These are phyloP conservation scores for Orthosia gracilis DNA, from an alignment of 2,888 invertebrate species.

Conservation along the genomic window DNA sequence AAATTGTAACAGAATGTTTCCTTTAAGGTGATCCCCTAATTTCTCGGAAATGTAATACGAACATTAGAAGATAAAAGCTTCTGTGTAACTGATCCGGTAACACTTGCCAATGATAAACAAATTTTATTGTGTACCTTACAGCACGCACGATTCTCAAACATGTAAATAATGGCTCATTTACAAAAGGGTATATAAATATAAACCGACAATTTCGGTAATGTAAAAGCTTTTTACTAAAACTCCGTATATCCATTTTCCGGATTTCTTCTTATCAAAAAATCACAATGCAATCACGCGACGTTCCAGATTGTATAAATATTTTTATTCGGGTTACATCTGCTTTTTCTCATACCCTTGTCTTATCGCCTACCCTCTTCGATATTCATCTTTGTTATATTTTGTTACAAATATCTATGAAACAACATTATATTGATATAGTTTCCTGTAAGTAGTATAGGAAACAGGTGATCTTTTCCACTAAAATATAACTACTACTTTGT, in stretches of 20 bases:
- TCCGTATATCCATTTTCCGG: slow-evolving; percentile 60
- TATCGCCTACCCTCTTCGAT: slow-evolving; percentile 61
- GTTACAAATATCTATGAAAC: slow-evolving; percentile 12
- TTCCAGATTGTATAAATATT: slow-evolving; percentile 69
- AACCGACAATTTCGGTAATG: slow-evolving; percentile 54
- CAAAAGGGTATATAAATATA: slow-evolving; percentile 56
- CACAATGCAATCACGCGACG: slow-evolving; percentile 65
- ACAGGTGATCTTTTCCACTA: too few relatives aligned
- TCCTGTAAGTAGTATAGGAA: too few relatives aligned
- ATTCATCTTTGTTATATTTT: slow-evolving; percentile 42
- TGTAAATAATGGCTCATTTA: slow-evolving; percentile 58
- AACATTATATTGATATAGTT: slow-evolving; percentile 5
- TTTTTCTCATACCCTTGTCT: slow-evolving; percentile 72
- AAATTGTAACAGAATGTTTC: slow-evolving; percentile 30
- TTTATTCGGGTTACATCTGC: slow-evolving; percentile 74
- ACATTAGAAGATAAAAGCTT: slow-evolving; percentile 60
- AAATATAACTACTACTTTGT: too few relatives aligned
- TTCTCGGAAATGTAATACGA: slow-evolving; percentile 1
- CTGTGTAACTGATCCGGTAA: slow-evolving; percentile 37
- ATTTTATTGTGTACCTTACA: slow-evolving; percentile 42
- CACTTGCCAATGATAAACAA: slow-evolving; percentile 50
- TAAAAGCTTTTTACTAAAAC: slow-evolving; percentile 65
- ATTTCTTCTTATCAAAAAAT: slow-evolving; percentile 67
- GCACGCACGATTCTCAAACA: slow-evolving; percentile 20
- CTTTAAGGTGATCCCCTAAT: slow-evolving; percentile 32